Conservation (phyloP, 2,113 vertebrate genomes). For the Chloroceryle aenea region DNA sequence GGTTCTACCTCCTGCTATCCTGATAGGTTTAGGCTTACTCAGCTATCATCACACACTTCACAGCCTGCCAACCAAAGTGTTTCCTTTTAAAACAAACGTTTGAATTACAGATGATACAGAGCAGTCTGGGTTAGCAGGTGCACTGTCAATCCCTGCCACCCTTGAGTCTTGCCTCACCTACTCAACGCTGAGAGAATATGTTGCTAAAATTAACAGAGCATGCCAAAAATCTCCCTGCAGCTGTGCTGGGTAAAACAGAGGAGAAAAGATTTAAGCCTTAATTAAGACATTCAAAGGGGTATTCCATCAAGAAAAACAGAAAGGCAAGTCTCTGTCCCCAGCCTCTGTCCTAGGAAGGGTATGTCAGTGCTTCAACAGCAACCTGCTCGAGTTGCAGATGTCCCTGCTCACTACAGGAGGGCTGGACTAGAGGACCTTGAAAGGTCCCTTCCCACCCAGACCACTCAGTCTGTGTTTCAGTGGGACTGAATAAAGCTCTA, state of each 20-base stretch:
- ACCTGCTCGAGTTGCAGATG: neutral
- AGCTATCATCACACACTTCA: neutral
- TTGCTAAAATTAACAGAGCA: neutral
- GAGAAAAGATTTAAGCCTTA: neutral
- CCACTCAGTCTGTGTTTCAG: neutral
- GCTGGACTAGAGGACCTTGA: neutral
- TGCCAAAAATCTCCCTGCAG: neutral
- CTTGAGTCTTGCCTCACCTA: conserved; percentile 1
- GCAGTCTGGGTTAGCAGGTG: conserved; percentile 33
- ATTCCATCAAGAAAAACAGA: neutral
- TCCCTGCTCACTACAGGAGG: neutral
- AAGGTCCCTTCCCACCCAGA: neutral
- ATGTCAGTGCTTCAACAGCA: neutral
- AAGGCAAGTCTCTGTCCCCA: neutral
- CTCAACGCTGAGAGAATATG: neutral
- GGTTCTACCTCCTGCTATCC: neutral
- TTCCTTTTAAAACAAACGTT: conserved; percentile 45
- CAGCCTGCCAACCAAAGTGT: neutral
- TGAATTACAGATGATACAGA: conserved; percentile 31
- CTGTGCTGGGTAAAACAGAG: neutral
- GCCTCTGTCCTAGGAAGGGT: neutral
- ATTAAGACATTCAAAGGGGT: neutral
- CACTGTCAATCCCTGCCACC: neutral
- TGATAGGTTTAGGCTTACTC: neutral
- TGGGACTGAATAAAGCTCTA: neutral